Evolutionary conservation across 2,113 vertebrate species (phyloP).

Genomic region (Erythrolamprus reginae): DNA sequence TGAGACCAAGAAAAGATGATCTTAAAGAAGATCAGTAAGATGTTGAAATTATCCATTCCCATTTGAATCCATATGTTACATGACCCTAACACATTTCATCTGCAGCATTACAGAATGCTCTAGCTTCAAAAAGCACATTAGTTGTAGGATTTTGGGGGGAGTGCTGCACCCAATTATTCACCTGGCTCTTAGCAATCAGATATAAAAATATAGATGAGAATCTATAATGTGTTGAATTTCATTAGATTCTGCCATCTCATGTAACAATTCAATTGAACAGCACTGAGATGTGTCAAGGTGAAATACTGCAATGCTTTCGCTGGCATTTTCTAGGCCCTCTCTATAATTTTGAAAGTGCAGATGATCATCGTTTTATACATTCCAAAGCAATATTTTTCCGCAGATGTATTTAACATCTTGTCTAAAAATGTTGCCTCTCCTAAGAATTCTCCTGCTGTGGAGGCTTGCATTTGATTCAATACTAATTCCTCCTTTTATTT

Average conservation of each 20-base stretch:
- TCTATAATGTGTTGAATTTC: not conserved
- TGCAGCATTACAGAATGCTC: not conserved
- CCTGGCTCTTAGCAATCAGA: not conserved
- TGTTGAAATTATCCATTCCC: not conserved
- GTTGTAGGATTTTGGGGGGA: not conserved
- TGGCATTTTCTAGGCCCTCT: not conserved
- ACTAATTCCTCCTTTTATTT: not conserved
- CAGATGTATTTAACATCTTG: not conserved
- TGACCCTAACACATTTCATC: not conserved
- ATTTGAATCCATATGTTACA: not conserved
- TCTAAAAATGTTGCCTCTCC: not conserved
- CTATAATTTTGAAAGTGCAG: not conserved
- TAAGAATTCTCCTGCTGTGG: not conserved
- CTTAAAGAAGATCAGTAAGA: not conserved
- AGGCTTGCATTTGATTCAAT: not conserved
- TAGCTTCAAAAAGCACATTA: not conserved
- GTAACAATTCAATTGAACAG: conserved; percentile 2
- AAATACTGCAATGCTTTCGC: conserved; percentile 6
- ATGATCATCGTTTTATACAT: not conserved
- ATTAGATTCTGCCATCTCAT: not conserved
- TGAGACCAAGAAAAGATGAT: not conserved
- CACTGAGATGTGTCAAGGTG: not conserved
- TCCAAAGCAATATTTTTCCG: not conserved
- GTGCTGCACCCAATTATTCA: conserved; percentile 13
- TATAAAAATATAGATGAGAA: not conserved